Evolutionary conservation across 1,140 invertebrate species (phyloP), one percentile per base, ranked within the genome.

Genomic region (Drosophila tropicalis): DNA sequence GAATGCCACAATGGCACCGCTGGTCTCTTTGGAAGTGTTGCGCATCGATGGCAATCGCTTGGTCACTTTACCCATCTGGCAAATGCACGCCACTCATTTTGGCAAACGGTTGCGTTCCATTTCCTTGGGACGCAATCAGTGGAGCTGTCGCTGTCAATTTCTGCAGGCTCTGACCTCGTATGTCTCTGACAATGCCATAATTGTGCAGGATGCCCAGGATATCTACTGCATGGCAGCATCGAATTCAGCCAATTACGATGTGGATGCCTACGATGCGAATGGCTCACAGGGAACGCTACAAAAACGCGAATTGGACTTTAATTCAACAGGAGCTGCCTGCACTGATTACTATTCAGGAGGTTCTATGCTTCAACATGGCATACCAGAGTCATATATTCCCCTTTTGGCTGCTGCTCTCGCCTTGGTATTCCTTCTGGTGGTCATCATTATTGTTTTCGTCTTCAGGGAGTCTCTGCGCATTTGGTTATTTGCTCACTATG

Each of bases 71-170:
- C 95, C 96, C 47, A 95, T 98, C 10, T 98, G 97, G 97, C 96
- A 96, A 81, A 94, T 98, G 15, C 94, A 94, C 5, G 72, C 79
- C 9, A 62, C 78, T 10, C 90, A 91, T 36, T 91, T 91, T 61
- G 84, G 84, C 15, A 93, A 92, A 61, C 92, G 95, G 39, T 92
- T 98, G 64, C 94, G 93, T 41, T 94, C 96, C 70, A 91, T 98
- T 12, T 95, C 94, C 1, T 92, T 98, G 7, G 95, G 95, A 0
- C 94, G 95, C 62, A 98, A 98, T 91, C 94, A 94, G 2, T 98
- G 97, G 97, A 96, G 96, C 32, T 98, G 97, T 89, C 95, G 96
- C 57, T 98, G 97, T 92, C 95, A 96, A 86, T 98, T 97, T 91
- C 93, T 98, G 54, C 96, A 97, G 91, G 96, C 96, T 65, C 93